A percentile compares a stretch with the other conserved stretches of the same genome.
Conservation (phyloP, 2,113 vertebrate genomes). For the Poeciliopsis prolifica region DNA sequence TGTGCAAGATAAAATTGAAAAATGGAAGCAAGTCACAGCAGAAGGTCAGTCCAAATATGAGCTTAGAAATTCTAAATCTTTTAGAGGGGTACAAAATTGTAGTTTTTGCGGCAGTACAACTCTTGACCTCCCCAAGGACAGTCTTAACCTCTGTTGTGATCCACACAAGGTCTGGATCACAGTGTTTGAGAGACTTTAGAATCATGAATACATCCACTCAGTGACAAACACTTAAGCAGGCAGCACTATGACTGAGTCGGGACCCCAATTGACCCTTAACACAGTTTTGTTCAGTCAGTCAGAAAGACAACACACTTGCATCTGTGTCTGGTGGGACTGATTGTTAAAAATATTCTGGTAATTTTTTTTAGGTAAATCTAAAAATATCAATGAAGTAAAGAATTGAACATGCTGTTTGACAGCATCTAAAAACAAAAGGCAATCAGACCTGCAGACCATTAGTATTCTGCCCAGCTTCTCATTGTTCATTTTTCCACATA, state of each 20-base stretch:
- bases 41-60: constrained; percentile 37
- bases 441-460: constrained; percentile 60
- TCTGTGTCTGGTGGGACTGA: constrained; percentile 17
- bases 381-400: constrained; percentile 16
- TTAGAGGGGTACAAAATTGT: constrained; percentile 37
- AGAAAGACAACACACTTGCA: constrained; percentile 35
- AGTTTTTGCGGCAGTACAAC: constrained; percentile 47
- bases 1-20: constrained; percentile 46
- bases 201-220: constrained; percentile 53
- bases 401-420: constrained; percentile 36
- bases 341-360: constrained; percentile 11
- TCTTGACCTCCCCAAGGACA: constrained; percentile 33
- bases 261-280: constrained; percentile 65
- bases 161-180: constrained; percentile 69
- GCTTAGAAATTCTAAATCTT: constrained; percentile 48
- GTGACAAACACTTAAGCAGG: constrained; percentile 57
- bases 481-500: constrained; percentile 74
- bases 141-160: constrained; percentile 68
- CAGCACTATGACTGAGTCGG: constrained; percentile 53
- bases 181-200: constrained; percentile 59
- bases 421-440: constrained; percentile 63
- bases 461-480: constrained; percentile 63
- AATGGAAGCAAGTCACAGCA: constrained; percentile 14
- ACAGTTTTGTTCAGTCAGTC: constrained; percentile 58
- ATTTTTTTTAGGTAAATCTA: constrained; percentile 18